A percentile compares a stretch with the other conserved stretches of the same genome.
phyloP scores from a whole-genome alignment of 2,797 vertebrate species.

The Tympanoctomys barrerae region DNA sequence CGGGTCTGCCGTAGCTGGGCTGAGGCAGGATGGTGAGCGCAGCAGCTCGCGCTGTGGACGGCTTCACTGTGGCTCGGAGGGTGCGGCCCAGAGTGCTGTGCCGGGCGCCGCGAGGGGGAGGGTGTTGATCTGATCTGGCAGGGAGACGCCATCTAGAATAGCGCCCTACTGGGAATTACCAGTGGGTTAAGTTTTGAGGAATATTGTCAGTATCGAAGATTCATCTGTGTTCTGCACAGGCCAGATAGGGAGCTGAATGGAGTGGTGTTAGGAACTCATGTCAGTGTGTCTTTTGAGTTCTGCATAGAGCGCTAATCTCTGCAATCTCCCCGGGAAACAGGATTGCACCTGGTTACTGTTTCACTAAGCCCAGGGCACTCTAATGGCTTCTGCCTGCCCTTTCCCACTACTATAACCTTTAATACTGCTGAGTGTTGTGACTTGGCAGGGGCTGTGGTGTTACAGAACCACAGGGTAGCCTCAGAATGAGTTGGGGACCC shows the following conservation, averaged over 20 bases:
- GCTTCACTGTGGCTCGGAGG: neutral
- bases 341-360: neutral
- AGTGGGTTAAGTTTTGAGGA: slow-evolving; percentile 13
- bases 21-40: neutral
- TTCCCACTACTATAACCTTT: neutral
- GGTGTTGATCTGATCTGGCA: neutral
- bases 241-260: neutral
- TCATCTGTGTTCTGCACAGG: neutral
- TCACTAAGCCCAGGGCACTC: neutral
- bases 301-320: neutral
- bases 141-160: neutral
- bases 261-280: neutral
- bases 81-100: neutral
- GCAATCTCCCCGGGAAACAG: neutral
- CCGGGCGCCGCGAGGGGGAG: neutral
- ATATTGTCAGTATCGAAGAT: neutral
- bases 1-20: neutral
- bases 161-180: neutral
- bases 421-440: neutral
- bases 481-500: neutral
- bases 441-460: neutral
- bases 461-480: neutral
- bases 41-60: neutral
- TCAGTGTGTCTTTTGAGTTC: neutral
- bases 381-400: neutral